Evolutionary conservation across 2,797 vertebrate species (phyloP).

Genomic region (Etheostoma perlongum): DNA sequence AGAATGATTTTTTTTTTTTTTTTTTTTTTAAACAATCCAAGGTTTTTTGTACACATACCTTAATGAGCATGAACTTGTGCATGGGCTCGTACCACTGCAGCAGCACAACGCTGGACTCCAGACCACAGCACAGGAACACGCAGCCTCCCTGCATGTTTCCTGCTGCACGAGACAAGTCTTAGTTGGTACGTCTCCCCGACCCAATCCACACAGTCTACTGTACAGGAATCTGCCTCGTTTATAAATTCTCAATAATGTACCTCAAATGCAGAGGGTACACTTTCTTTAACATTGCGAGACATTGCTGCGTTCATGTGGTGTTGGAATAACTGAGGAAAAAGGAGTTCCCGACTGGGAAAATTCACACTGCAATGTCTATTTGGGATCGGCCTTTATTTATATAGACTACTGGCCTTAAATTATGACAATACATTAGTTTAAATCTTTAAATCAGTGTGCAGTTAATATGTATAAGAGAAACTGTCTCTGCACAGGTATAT

Average conservation of each 20-base stretch:
- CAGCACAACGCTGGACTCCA: slow-evolving; percentile 90
- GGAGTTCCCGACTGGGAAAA: no score
- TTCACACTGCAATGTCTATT: no score
- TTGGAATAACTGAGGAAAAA: no score
- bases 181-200: background rate
- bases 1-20: background rate
- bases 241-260: background rate
- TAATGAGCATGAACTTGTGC: slow-evolving; percentile 95
- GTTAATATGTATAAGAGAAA: background rate
- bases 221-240: background rate
- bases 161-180: slow-evolving; percentile 63
- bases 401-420: background rate
- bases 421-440: background rate
- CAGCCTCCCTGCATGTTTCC: slow-evolving; percentile 76
- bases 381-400: background rate
- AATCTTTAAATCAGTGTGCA: background rate
- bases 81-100: slow-evolving; percentile 96
- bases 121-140: slow-evolving; percentile 90
- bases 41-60: slow-evolving; percentile 78
- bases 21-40: background rate
- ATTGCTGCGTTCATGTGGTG: no score
- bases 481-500: background rate
- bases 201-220: background rate
- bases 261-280: background rate
- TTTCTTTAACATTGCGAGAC: no score